phyloP scores from a whole-genome alignment of 1,140 invertebrate species.

The Carcinoscorpius rotundicauda region DNA sequence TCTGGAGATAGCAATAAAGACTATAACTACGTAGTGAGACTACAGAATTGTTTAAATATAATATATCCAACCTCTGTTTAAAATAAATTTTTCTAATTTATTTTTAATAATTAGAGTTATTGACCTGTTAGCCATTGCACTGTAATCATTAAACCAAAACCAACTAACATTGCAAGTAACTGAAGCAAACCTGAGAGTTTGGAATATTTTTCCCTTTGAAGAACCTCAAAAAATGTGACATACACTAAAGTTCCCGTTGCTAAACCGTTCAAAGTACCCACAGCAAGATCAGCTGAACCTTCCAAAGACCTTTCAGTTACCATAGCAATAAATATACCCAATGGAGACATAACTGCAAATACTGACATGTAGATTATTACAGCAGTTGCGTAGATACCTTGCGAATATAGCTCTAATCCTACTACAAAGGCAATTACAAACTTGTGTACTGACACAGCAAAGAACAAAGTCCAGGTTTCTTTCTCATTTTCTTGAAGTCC shows the following conservation, averaged over 20 bases:
- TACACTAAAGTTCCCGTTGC: slow-evolving; percentile 84
- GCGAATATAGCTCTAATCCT: slow-evolving; percentile 31
- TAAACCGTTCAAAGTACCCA: slow-evolving; percentile 31
- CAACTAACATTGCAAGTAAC: slow-evolving; percentile 8
- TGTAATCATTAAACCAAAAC: slow-evolving; percentile 11
- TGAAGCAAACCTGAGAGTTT: slow-evolving; percentile 12
- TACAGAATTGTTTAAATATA: no score
- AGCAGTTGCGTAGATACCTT: slow-evolving; percentile 11
- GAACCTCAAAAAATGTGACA: slow-evolving; percentile 82
- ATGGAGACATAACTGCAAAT: slow-evolving; percentile 25
- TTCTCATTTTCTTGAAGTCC: slow-evolving; percentile 50
- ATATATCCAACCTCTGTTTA: no score
- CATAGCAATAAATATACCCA: slow-evolving; percentile 23
- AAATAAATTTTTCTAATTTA: no score
- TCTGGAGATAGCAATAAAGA: no score
- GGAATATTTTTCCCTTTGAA: slow-evolving; percentile 37
- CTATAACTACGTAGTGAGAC: no score
- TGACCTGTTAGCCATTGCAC: background rate
- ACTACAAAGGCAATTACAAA: slow-evolving; percentile 58
- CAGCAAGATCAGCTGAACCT: slow-evolving; percentile 18
- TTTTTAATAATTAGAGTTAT: no score
- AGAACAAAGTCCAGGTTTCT: slow-evolving; percentile 65
- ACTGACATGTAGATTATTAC: slow-evolving; percentile 16
- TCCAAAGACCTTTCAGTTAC: slow-evolving; percentile 12
- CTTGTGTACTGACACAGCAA: slow-evolving; percentile 76